These are phyloP conservation scores for Drosophila falleni DNA, from an alignment of 2,888 invertebrate genomes.

Conservation along the genomic window DNA sequence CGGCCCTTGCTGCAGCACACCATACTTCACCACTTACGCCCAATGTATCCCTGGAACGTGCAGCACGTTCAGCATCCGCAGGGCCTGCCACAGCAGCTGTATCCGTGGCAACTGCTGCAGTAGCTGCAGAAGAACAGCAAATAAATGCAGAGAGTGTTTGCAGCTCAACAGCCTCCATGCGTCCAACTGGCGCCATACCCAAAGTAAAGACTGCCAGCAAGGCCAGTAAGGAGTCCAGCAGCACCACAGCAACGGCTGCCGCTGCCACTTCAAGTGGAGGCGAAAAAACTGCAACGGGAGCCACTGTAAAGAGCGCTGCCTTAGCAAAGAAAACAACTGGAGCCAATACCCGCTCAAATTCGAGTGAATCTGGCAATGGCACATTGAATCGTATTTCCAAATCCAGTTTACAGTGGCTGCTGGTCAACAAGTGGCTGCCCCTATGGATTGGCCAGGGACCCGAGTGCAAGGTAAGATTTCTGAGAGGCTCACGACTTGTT, in stretches of 20 bases:
- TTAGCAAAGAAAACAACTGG: conserved; percentile 68
- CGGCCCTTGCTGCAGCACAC: conserved; percentile 54
- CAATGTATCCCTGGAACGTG: conserved; percentile 79
- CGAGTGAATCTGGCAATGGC: conserved; percentile 74
- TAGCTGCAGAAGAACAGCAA: conserved; percentile 46
- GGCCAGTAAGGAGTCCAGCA: conserved; percentile 57
- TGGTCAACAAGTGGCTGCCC: conserved; percentile 89
- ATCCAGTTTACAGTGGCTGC: conserved; percentile 88
- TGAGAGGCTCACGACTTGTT: too few species aligned
- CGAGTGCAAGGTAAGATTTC: conserved; percentile 85
- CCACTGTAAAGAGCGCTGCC: conserved; percentile 59
- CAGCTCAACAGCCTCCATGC: conserved; percentile 37
- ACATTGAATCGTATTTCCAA: conserved; percentile 87
- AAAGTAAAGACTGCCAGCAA: conserved; percentile 76
- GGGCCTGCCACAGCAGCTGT: conserved; percentile 65
- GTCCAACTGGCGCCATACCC: conserved; percentile 82
- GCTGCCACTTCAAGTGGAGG: conserved; percentile 28
- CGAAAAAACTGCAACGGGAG: conserved; percentile 26
- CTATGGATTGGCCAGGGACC: conserved; percentile 88
- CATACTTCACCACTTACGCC: conserved; percentile 62
- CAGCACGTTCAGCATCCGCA: conserved; percentile 77
- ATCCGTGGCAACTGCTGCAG: conserved; percentile 22
- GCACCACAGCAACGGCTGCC: conserved; percentile 19
- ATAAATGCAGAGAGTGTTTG: conserved; percentile 24
- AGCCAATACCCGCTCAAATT: conserved; percentile 57